Percentiles rank a stretch among this genome's conserved stretches.
These are phyloP conservation scores for Pemphigus obesinymphae DNA, from an alignment of 1,140 invertebrate species.

Conservation along the genomic window DNA sequence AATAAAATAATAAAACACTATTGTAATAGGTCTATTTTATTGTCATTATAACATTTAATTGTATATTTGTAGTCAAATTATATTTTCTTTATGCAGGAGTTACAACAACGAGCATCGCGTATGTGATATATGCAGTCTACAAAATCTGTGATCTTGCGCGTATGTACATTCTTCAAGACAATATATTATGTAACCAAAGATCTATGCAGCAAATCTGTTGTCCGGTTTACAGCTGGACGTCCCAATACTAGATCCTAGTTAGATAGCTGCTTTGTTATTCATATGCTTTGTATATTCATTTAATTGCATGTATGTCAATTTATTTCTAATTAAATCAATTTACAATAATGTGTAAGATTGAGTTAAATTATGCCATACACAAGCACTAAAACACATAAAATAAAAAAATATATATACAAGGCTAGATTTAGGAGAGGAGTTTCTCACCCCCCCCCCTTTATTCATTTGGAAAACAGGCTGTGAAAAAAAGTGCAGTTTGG, in stretches of 20 bases:
- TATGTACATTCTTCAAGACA: slow-evolving; percentile 30
- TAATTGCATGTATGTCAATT: not conserved
- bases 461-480: no score
- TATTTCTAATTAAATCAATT: not conserved
- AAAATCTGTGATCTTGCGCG: slow-evolving; percentile 16
- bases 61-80: not conserved
- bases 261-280: not conserved
- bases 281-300: not conserved
- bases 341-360: not conserved
- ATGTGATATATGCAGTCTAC: slow-evolving; percentile 45
- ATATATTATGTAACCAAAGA: slow-evolving; percentile 40
- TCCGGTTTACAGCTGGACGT: not conserved
- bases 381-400: not conserved
- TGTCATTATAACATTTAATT: not conserved
- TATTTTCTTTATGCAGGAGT: slow-evolving; percentile 43
- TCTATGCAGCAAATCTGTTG: slow-evolving; percentile 26
- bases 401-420: no score
- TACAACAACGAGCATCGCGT: slow-evolving; percentile 47
- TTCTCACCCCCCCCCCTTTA: no score
- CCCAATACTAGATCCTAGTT: slow-evolving; percentile 18
- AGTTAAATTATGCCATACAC: not conserved
- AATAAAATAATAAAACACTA: no score
- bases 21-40: not conserved
- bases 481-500: no score
- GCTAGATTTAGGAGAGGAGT: no score